Evolutionary conservation across 2,888 invertebrate species (phyloP).

Genomic region (Trachelus troglodyta): DNA sequence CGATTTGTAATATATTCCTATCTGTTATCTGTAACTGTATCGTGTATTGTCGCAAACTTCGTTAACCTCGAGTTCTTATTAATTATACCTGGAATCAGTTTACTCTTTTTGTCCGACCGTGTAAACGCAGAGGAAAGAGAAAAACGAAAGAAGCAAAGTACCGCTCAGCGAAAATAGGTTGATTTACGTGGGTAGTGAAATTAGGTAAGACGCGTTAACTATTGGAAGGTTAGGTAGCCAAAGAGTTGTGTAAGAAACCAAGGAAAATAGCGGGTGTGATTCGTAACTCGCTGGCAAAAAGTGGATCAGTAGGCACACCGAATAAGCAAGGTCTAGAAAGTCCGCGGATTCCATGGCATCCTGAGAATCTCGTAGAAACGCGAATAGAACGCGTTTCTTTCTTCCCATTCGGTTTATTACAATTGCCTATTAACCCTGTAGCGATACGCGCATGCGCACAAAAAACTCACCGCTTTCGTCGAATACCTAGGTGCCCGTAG

Average conservation of each 20-base stretch:
- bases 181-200: neutral
- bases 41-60: neutral
- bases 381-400: neutral
- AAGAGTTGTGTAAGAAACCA: neutral
- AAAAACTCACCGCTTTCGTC: neutral
- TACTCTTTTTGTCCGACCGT: neutral
- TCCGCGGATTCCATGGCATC: neutral
- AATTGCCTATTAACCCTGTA: neutral
- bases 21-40: neutral
- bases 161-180: neutral
- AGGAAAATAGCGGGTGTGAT: neutral
- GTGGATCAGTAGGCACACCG: slow-evolving; percentile 1
- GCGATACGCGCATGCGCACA: neutral
- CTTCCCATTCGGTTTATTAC: neutral
- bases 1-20: neutral
- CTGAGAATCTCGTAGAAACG: neutral
- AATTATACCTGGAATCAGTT: neutral
- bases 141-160: neutral
- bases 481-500: neutral
- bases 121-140: neutral
- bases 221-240: neutral
- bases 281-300: slow-evolving; percentile 1
- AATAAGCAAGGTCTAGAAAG: slow-evolving; percentile 6
- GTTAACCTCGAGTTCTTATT: neutral
- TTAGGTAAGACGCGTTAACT: neutral